Conservation (phyloP, 2,113 vertebrate genomes). For the Ciconia stormi region DNA sequence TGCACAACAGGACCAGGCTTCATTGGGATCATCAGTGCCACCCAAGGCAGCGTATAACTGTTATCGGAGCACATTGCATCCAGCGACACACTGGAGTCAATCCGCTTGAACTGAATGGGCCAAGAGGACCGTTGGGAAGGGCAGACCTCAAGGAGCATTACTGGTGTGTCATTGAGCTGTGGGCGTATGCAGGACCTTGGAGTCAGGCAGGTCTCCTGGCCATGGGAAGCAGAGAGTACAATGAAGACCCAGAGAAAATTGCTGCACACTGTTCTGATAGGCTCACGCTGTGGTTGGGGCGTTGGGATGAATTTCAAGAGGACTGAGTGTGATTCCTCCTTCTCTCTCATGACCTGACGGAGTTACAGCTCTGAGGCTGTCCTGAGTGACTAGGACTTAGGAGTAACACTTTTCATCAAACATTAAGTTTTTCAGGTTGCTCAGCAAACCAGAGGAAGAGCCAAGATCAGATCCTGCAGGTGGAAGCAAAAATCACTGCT, state of each 20-base stretch:
- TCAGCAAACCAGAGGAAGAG: neutral
- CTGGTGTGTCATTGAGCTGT: neutral
- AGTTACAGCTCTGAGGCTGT: neutral
- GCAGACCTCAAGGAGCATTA: neutral
- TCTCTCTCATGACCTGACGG: neutral
- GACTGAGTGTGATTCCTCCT: neutral
- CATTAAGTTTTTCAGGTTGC: neutral
- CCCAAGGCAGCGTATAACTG: rapidly evolving
- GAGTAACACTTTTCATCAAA: neutral
- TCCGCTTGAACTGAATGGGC: neutral
- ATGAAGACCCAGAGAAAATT: neutral
- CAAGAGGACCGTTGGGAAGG: no score
- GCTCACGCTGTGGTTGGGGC: rapidly evolving
- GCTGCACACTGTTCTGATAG: neutral
- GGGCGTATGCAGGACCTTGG: neutral
- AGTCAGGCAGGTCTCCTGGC: neutral
- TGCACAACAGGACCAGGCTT: neutral
- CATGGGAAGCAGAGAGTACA: neutral
- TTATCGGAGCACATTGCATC: neutral
- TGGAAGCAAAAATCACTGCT: neutral
- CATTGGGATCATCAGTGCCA: neutral
- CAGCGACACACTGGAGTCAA: rapidly evolving
- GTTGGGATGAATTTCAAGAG: neutral
- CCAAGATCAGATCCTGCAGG: neutral
- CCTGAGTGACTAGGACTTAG: neutral